Evolutionary conservation across 1,140 invertebrate species (phyloP), one percentile per base, ranked within the genome.

Genomic region (Papilio dardanus): DNA sequence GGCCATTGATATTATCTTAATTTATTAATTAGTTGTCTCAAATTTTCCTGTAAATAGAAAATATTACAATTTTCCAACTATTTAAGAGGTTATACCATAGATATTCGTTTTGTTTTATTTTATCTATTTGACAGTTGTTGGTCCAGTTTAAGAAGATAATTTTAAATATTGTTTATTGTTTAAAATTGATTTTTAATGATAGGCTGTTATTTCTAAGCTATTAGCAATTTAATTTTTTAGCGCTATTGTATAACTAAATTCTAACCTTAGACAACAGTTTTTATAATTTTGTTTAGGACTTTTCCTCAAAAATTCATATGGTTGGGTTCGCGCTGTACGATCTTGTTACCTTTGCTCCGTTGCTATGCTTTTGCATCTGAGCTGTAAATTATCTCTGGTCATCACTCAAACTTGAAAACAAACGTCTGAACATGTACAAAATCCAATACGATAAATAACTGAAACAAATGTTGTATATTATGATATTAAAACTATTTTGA

Each of bases 1-100:
- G 50, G 88, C 86, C 89, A 91, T 90, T 37, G 28, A 77, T 73
- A 67, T 5, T 37, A 40, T 33, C 54, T 31, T 28, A 28, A 28
- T 30, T 62, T 46, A 42, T 42, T n/a, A 35, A 42, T 42, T 0
- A 58, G 19, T 58, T 58, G 3, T 24, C 21, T 58, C 21, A 58
- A 58, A 58, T 5, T n/a, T 28, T 58, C 50, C 12, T 62, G 1
- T 1, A 58, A 24, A 28, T 10, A 28, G 24, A 28, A 62, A 3
- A 62, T 28, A 62, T 30, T 46, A 46, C 14, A 28, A 14, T 24
- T 21, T 24, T 62, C n/a, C n/a, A n/a, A n/a, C n/a, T 50, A 50
- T 28, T n/a, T 62, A 62, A 12, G 31, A 83, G 83, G 85, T 83
- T 85, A 87, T 62, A 14, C 12, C 21, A 62, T 46, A 46, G 42